Percentiles rank a stretch among this genome's conserved stretches.
These are phyloP conservation scores for Ceratotherium simum DNA, from an alignment of 2,113 vertebrate species.

Conservation along the genomic window DNA sequence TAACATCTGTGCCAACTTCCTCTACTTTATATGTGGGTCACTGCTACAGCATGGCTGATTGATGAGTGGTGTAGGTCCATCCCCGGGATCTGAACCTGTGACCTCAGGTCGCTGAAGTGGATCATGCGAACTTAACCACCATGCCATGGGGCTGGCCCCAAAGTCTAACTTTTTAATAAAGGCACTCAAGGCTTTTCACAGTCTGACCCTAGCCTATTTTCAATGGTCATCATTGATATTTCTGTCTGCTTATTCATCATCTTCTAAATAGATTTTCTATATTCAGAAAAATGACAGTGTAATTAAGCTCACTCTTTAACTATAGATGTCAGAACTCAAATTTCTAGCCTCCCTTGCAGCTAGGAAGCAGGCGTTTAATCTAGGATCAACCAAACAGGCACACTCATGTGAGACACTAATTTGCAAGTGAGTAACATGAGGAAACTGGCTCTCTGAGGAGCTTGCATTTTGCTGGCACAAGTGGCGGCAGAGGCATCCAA, in stretches of 20 bases:
- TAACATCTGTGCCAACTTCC: no score
- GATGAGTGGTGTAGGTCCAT: no score
- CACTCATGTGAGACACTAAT: background rate
- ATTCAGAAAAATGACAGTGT: background rate
- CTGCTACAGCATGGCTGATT: no score
- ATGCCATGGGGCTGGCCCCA: no score
- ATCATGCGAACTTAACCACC: no score
- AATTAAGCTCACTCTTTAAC: background rate
- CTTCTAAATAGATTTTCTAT: background rate
- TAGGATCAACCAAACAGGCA: constrained; percentile 17
- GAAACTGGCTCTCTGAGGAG: background rate
- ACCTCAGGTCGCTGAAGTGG: no score
- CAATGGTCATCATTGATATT: background rate
- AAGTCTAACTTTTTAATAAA: background rate
- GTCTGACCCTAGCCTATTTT: background rate
- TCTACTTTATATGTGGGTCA: no score
- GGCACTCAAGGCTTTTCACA: background rate
- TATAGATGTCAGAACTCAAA: background rate
- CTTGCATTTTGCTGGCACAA: background rate
- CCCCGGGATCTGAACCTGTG: no score
- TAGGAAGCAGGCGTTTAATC: constrained; percentile 9
- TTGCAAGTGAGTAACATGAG: background rate
- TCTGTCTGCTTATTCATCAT: background rate
- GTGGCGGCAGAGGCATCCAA: constrained; percentile 15
- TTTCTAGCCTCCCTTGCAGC: constrained; percentile 28